Percentiles rank a stretch among this genome's conserved stretches.
Conservation (phyloP, 2,113 vertebrate genomes). For the Charadrius vociferus region DNA sequence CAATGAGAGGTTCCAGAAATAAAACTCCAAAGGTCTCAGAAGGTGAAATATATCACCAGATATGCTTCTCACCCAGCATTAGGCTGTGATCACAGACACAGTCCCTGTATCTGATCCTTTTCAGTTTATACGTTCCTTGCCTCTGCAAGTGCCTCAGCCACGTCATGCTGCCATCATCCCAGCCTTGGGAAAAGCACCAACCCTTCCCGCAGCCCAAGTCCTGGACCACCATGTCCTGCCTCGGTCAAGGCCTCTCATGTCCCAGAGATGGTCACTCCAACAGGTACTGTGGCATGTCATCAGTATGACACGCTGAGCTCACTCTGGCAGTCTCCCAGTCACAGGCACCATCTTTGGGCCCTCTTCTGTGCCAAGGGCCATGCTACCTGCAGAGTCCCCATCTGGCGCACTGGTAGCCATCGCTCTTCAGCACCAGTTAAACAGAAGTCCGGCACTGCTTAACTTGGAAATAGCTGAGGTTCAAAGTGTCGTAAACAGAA, state of each 20-base stretch:
- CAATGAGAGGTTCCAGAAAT: neutral
- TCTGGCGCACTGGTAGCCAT: neutral
- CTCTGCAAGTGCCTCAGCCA: neutral
- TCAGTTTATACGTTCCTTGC: neutral
- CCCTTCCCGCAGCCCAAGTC: neutral
- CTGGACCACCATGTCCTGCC: neutral
- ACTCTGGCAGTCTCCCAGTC: neutral
- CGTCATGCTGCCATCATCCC: neutral
- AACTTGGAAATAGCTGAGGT: neutral
- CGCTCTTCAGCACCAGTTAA: neutral
- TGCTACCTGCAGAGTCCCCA: neutral
- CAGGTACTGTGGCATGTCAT: neutral
- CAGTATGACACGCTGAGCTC: neutral
- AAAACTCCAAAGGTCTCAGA: neutral
- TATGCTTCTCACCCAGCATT: neutral
- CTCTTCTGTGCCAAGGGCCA: neutral
- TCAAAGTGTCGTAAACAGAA: neutral
- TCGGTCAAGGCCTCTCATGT: neutral
- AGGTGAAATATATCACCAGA: neutral
- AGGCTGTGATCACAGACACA: neutral
- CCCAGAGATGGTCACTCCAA: neutral
- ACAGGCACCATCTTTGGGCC: neutral
- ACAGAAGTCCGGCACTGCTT: neutral
- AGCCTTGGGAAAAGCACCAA: neutral
- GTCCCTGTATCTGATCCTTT: too few relatives aligned